Base-by-base conservation (phyloP, 2,113 vertebrate species). In the Tachysurus fulvidraco region DNA sequence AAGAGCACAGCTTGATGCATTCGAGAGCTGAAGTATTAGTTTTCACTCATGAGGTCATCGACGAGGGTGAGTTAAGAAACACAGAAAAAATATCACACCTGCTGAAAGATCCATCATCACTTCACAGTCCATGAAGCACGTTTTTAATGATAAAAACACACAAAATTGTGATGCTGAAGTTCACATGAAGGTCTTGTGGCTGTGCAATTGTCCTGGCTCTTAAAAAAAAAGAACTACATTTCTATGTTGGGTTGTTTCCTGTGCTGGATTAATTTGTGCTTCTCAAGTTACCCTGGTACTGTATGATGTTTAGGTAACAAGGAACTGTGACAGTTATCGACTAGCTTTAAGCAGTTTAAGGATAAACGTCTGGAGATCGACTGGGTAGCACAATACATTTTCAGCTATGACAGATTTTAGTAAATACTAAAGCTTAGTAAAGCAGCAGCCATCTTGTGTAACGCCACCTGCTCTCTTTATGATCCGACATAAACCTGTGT, bases 1-100 rank as follows among this genome's bases (percentile, higher is more conserved):
- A 54, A 23, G 50, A 55, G 44, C 81, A 28, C 50, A 62, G 69
- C 36, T 76, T 17, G 23, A 62, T 28, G 36, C 11, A 25, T 57
- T 44, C 83, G 80, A 87, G 73, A 88, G 86, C 81, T 46, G 7
- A 4, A 62, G 84, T 64, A 90, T 88, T 64, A 5, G 88, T 88
- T 91, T 90, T 91, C 85, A 88, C 89, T 81, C 71, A 57, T 92
- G 87, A 90, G 89, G 88, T 92, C 89, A 92, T 82, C 55, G 86
- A 76, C 85, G 30, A 57, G 30, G 10, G 83, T 73, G 73, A 85
- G 67, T 55, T 52, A n/a, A 50, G 14, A 77, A 28, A n/a, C 16
- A n/a, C 16, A n/a, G 7, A 89, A 25, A 89, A 83, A 85, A 79
- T 46, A 80, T 88, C 55, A 86, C 83, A 79, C 73, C 71, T 19